Conservation (phyloP, 2,113 vertebrate genomes). For the Ailurus styani region DNA sequence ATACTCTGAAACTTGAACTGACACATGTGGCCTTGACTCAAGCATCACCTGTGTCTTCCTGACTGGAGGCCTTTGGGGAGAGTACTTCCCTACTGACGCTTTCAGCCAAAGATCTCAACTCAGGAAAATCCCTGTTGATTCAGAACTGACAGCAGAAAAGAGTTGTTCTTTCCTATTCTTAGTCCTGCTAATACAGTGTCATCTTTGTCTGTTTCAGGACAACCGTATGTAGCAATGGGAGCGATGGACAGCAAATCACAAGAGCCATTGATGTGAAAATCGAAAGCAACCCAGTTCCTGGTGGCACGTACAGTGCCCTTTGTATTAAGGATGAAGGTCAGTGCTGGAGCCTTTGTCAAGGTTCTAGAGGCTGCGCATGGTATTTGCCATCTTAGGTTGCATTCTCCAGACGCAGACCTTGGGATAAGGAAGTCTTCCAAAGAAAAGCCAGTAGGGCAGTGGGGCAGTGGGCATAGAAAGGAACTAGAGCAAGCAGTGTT, state of each 20-base stretch:
- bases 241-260: conserved; percentile 78
- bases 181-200: not conserved
- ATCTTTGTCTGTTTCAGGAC: conserved; percentile 84
- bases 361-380: not conserved
- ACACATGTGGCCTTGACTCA: not conserved
- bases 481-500: not conserved
- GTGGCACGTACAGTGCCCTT: conserved; percentile 83
- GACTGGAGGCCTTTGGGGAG: not conserved
- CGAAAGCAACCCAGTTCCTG: conserved; percentile 83
- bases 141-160: not conserved
- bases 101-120: not conserved
- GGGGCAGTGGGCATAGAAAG: not conserved
- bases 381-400: not conserved
- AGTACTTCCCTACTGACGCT: not conserved
- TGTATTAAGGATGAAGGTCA: conserved; percentile 94
- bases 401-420: not conserved
- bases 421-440: not conserved
- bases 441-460: not conserved
- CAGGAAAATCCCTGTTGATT: not conserved
- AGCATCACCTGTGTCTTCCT: not conserved
- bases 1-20: not conserved
- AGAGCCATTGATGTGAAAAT: conserved; percentile 88
- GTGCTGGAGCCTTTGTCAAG: conserved; percentile 61
- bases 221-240: conserved; percentile 87
- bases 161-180: not conserved